These are phyloP conservation scores for Actinia equina DNA, from an alignment of 64 coral and sea anemone species.

Conservation along the genomic window DNA sequence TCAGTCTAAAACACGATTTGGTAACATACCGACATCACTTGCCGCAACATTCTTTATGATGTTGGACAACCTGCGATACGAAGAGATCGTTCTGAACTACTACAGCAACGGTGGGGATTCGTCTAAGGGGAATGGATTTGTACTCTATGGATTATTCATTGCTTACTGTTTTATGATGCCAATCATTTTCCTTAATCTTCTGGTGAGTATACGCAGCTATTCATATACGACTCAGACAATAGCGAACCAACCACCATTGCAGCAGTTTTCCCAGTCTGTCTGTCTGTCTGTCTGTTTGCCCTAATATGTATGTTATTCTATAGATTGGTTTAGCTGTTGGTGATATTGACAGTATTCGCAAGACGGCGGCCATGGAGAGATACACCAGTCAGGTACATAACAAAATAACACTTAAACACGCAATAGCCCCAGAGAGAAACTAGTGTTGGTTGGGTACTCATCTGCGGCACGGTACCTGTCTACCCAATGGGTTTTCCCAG, in stretches of 20 bases:
- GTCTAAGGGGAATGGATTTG: conserved; percentile 18
- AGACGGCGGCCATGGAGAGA: conserved; percentile 86
- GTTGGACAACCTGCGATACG: conserved; percentile 80
- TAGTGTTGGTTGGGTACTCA: too few relatives aligned
- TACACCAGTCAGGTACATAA: conserved; percentile 80
- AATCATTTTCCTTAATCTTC: conserved; percentile 88
- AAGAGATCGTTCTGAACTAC: conserved; percentile 78
- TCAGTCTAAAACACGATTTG: conserved; percentile 43
- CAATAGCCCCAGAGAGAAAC: background rate
- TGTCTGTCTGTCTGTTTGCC: background rate
- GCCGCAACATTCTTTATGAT: conserved; percentile 91
- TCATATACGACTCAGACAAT: too few relatives aligned
- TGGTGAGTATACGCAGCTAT: conserved; percentile 40
- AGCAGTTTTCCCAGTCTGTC: background rate
- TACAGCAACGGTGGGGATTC: background rate
- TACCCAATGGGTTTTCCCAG: too few relatives aligned
- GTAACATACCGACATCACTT: conserved; percentile 36
- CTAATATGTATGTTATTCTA: background rate
- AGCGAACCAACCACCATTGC: too few relatives aligned
- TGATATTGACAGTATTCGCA: conserved; percentile 85
- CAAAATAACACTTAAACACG: too few relatives aligned
- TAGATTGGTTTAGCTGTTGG: conserved; percentile 96
- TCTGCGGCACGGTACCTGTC: too few relatives aligned
- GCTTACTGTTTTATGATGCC: conserved; percentile 90
- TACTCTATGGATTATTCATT: conserved; percentile 67